Conservation (phyloP, 2,113 vertebrate species). For the Lates calcarifer region DNA sequence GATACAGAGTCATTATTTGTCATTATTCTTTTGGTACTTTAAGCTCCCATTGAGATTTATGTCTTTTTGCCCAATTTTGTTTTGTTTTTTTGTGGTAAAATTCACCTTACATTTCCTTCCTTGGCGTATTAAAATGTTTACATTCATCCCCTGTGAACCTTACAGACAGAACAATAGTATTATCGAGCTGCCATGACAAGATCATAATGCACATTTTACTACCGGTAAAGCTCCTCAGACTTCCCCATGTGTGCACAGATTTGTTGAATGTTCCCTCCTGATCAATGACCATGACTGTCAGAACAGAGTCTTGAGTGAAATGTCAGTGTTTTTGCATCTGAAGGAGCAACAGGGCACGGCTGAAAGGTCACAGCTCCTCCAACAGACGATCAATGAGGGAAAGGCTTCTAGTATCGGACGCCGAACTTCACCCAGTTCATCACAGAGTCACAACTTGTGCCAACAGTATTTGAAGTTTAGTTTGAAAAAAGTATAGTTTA, state of each 20-base stretch:
- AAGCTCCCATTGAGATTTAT: no score
- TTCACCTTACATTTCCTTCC: no score
- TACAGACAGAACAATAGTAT: no score
- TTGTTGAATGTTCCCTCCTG: neutral
- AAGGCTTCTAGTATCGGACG: neutral
- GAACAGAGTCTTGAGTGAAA: constrained; percentile 24
- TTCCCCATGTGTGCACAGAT: neutral
- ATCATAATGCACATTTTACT: neutral
- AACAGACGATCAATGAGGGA: constrained; percentile 22
- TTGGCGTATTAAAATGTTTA: no score
- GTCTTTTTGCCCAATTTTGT: no score
- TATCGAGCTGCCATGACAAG: neutral
- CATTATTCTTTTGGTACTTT: no score
- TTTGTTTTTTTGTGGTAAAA: no score
- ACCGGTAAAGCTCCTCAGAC: neutral
- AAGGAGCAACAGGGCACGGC: constrained; percentile 6
- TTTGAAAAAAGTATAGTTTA: no score
- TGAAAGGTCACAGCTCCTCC: constrained; percentile 28
- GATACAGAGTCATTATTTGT: no score
- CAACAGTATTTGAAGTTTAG: no score
- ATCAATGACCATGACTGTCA: neutral
- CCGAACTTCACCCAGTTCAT: neutral
- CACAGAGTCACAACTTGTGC: no score
- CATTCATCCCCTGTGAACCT: no score
- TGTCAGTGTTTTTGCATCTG: constrained; percentile 15